Percentiles rank a stretch among this genome's conserved stretches.
phyloP scores from a whole-genome alignment of 2,113 vertebrate genomes.

The Chiloscyllium plagiosum region DNA sequence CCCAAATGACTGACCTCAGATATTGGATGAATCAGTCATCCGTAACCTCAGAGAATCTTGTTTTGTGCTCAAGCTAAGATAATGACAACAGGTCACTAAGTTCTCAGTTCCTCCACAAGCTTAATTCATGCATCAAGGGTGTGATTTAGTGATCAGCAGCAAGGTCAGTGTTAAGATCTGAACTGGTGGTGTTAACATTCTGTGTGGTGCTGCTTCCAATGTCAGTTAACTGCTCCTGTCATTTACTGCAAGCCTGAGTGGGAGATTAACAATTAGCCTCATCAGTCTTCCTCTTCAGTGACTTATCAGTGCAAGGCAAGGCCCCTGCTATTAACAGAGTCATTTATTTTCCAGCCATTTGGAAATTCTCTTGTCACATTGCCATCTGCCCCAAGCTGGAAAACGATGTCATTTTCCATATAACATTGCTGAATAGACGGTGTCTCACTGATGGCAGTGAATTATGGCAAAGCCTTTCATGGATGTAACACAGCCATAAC shows the following conservation, averaged over 20 bases:
- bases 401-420: background rate
- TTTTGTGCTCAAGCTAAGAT: background rate
- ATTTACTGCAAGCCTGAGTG: background rate
- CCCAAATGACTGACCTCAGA: background rate
- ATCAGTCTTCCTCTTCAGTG: background rate
- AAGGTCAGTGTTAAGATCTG: background rate
- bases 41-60: background rate
- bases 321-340: background rate
- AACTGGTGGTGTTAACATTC: background rate
- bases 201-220: background rate
- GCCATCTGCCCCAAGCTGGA: background rate
- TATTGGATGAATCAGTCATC: background rate
- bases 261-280: slow-evolving; percentile 29
- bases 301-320: slow-evolving; percentile 3
- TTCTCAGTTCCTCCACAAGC: background rate
- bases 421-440: background rate
- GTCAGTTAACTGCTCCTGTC: slow-evolving; percentile 5
- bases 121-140: too few species aligned
- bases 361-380: background rate
- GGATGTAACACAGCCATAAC: background rate
- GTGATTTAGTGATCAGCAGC: background rate
- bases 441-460: slow-evolving; percentile 14
- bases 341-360: background rate
- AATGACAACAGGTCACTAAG: background rate
- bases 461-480: slow-evolving; percentile 6